These are phyloP conservation scores for Pseudobourletiella spinata DNA, from an alignment of 1,140 invertebrate species.

Conservation along the genomic window DNA sequence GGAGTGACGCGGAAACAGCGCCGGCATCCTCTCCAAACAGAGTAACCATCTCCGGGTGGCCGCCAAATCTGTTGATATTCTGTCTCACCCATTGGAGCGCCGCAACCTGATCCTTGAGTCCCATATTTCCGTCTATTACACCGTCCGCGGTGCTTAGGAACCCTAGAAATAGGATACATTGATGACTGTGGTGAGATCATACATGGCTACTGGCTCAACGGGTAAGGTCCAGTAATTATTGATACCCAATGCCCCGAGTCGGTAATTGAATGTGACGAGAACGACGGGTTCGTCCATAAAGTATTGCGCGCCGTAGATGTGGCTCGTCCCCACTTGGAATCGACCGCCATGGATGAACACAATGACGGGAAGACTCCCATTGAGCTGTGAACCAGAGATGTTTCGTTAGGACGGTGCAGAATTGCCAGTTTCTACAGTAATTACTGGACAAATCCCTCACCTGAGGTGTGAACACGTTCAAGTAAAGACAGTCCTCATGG, in stretches of 20 bases:
- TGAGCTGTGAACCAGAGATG: neutral
- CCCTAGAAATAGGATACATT: neutral
- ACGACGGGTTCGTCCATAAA: conserved; percentile 21
- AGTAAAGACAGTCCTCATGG: neutral
- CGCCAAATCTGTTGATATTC: conserved; percentile 21
- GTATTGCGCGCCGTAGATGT: conserved; percentile 16
- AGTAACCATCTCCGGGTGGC: conserved; percentile 9
- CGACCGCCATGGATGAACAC: conserved; percentile 47
- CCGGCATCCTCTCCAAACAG: conserved; percentile 12
- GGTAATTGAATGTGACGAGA: conserved; percentile 25
- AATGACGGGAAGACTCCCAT: conserved; percentile 37
- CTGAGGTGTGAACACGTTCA: neutral
- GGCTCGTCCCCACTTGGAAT: conserved; percentile 31
- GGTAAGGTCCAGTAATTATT: neutral
- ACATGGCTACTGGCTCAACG: neutral
- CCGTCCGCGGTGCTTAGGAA: conserved; percentile 27
- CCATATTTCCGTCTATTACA: conserved; percentile 23
- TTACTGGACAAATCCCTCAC: neutral
- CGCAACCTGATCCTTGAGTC: conserved; percentile 23
- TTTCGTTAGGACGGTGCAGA: neutral
- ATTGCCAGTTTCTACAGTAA: neutral
- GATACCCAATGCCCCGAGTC: conserved; percentile 22
- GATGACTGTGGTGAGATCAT: neutral
- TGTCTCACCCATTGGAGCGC: conserved; percentile 16
- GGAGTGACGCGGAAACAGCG: conserved; percentile 38